Percentiles rank a stretch among this genome's conserved stretches.
Evolutionary conservation across 1,140 invertebrate species (phyloP).

Genomic region (Tetraneura akinire): DNA sequence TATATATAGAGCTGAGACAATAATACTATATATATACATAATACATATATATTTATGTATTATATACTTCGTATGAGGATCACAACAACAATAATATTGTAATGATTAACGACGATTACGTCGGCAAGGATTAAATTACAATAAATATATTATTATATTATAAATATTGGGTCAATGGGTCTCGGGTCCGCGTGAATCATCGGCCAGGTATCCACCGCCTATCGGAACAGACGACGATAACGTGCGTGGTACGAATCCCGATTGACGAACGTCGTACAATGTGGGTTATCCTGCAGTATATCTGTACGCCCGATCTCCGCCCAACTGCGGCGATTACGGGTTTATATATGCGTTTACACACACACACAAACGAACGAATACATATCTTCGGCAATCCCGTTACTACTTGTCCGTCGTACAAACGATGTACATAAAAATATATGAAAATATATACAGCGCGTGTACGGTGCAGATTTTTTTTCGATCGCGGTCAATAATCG

Average conservation of each 20-base stretch:
- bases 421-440: neutral
- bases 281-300: conserved; percentile 21
- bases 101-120: conserved; percentile 27
- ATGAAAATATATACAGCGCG: neutral
- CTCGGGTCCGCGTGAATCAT: conserved; percentile 36
- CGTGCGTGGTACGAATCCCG: conserved; percentile 32
- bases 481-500: neutral
- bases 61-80: no score
- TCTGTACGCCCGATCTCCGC: neutral
- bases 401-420: neutral
- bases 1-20: no score
- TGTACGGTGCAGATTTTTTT: neutral
- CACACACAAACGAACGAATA: neutral
- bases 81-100: neutral
- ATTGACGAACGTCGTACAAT: neutral
- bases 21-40: no score
- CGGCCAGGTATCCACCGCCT: conserved; percentile 20
- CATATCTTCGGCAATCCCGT: neutral
- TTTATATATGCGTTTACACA: neutral
- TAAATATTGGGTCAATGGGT: conserved; percentile 47
- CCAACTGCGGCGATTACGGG: neutral
- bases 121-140: neutral
- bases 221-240: neutral
- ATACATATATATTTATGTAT: no score
- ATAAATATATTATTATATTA: no score